phyloP scores from a whole-genome alignment of 2,797 vertebrate genomes.

The Phrynocephalus vlangalii region DNA sequence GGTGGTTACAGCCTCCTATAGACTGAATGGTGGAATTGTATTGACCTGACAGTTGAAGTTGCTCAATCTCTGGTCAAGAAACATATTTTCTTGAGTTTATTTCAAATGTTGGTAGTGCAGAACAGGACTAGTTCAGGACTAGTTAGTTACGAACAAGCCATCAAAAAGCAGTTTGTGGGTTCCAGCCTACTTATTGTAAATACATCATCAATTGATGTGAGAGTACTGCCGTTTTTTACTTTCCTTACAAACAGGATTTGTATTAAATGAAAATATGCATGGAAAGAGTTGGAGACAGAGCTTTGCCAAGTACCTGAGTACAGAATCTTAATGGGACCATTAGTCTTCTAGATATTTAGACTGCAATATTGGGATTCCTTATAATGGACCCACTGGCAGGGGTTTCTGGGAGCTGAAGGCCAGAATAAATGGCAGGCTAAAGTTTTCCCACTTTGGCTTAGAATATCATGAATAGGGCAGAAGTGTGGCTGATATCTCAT shows the following conservation, averaged over 20 bases:
- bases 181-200: neutral
- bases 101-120: neutral
- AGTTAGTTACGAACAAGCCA: neutral
- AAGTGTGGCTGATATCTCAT: neutral
- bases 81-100: too few species aligned
- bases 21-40: neutral
- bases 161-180: neutral
- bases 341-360: too few species aligned
- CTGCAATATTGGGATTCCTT: too few species aligned
- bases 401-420: neutral
- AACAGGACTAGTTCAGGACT: neutral
- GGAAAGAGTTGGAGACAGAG: too few species aligned
- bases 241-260: neutral
- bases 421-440: neutral
- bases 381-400: neutral
- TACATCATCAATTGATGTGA: neutral
- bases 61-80: too few species aligned
- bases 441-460: neutral
- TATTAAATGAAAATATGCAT: neutral
- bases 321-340: too few species aligned
- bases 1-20: too few species aligned
- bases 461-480: neutral
- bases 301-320: too few species aligned
- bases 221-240: neutral
- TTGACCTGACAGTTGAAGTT: neutral